Evolutionary conservation across 2,113 vertebrate species (phyloP), one percentile per base, ranked within the genome.

Genomic region (Cyanoliseus patagonus): DNA sequence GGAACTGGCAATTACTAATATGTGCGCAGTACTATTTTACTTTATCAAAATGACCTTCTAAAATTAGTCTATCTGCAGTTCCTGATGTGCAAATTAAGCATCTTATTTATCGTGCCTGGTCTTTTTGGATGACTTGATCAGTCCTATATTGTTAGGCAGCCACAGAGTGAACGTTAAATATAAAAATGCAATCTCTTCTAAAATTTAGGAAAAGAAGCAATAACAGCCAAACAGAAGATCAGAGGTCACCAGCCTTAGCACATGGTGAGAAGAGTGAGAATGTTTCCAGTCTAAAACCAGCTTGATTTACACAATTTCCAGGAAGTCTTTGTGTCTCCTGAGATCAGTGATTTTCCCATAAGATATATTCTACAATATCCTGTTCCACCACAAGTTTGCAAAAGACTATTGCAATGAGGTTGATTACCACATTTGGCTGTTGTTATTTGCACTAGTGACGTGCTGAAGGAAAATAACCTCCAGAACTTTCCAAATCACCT

Each of bases 1-100:
- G 64, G 86, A 96, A 93, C 51, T 15, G 55, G 63, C 89, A 92
- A 95, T 95, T 92, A 88, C 86, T 97, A 96, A 89, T 97, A 91
- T 31, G 86, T 88, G 88, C 90, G 91, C 49, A 81, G 70, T 72
- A 88, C 88, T 89, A 79, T 90, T 94, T 97, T 97, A 97, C 94
- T 98, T 97, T 93, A 98, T 97, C 94, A 98, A 98, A 95, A 96
- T 94, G 95, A 97, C 96, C 74, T 95, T 94, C 96, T 92, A 88
- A 97, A 98, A 98, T 98, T 97, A 98, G 96, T 82, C 95, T 97
- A 93, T 94, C 97, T 97, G 86, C 93, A 96, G 91, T 78, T 95
- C 69, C 94, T 96, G 92, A 92, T 85, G 57, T 97, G 96, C 94
- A 97, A 97, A 98, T 98, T 97, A 97, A 97, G 93, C 91, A 93